Percentiles rank a stretch among this genome's conserved stretches.
These are phyloP conservation scores for Rhinichthys osculus DNA, from an alignment of 2,797 vertebrate species.

Conservation along the genomic window DNA sequence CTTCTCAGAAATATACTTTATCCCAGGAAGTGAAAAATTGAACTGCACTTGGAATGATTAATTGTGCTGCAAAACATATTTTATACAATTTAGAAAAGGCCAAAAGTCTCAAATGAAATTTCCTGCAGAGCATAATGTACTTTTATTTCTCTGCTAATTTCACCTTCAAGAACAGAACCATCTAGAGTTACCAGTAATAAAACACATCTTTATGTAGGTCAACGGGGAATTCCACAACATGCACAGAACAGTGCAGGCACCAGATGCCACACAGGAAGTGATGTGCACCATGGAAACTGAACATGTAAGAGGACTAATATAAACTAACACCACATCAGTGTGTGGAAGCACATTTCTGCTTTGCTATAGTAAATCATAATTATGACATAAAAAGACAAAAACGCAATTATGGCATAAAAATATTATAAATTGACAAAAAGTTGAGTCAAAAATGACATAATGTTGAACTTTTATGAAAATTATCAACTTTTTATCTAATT, in stretches of 20 bases:
- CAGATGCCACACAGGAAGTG: slow-evolving; percentile 21
- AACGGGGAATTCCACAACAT: neutral
- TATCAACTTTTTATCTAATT: neutral
- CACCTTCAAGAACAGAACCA: neutral
- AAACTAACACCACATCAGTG: neutral
- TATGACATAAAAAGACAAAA: neutral
- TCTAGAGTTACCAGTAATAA: neutral
- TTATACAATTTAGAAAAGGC: neutral
- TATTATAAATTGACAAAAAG: neutral
- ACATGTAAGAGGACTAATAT: neutral
- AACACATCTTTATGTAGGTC: neutral
- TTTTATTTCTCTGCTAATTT: neutral
- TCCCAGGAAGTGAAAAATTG: no score
- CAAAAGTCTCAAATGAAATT: neutral
- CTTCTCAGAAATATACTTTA: no score
- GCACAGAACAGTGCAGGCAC: neutral
- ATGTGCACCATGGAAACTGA: neutral
- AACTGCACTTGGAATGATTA: neutral
- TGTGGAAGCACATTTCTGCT: neutral
- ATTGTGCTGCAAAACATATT: neutral
- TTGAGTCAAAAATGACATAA: neutral
- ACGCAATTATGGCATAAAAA: neutral
- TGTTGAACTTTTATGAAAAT: neutral
- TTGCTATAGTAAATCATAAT: neutral
- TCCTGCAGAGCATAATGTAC: neutral